These are phyloP conservation scores for Leptobrachium leishanense DNA, from an alignment of 2,113 vertebrate species.

Conservation along the genomic window DNA sequence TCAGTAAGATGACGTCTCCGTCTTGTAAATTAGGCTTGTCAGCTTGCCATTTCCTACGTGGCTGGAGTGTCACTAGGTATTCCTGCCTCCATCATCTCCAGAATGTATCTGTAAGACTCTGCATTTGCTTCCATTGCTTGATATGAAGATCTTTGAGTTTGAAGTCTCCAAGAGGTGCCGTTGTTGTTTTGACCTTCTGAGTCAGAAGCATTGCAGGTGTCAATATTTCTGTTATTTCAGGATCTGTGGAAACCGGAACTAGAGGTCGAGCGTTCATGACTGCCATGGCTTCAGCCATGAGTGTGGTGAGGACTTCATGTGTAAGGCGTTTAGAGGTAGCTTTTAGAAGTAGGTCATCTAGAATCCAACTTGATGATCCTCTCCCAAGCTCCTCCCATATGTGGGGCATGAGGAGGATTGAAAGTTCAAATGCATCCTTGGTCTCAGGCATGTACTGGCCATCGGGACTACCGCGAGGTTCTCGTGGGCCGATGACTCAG, in stretches of 20 bases:
- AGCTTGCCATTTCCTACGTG: neutral
- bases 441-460: too few relatives aligned
- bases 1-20: neutral
- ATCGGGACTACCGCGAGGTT: too few relatives aligned
- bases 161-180: neutral
- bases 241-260: neutral
- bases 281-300: neutral
- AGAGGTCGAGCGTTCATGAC: neutral
- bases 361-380: constrained; percentile 9
- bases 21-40: neutral
- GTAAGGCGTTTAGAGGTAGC: neutral
- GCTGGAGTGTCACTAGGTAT: neutral
- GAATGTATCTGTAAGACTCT: too few relatives aligned
- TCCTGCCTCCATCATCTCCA: too few relatives aligned
- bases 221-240: neutral
- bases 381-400: constrained; percentile 38
- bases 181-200: neutral
- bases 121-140: constrained; percentile 2
- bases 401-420: constrained; percentile 32
- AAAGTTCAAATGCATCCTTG: constrained; percentile 17
- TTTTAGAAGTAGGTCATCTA: neutral
- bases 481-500: too few relatives aligned
- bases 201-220: constrained; percentile 6
- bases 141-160: neutral
- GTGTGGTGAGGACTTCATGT: neutral